A percentile compares a stretch with the other conserved stretches of the same genome.
Conservation (phyloP, 1,140 invertebrate species). For the Lucilia sericata region DNA sequence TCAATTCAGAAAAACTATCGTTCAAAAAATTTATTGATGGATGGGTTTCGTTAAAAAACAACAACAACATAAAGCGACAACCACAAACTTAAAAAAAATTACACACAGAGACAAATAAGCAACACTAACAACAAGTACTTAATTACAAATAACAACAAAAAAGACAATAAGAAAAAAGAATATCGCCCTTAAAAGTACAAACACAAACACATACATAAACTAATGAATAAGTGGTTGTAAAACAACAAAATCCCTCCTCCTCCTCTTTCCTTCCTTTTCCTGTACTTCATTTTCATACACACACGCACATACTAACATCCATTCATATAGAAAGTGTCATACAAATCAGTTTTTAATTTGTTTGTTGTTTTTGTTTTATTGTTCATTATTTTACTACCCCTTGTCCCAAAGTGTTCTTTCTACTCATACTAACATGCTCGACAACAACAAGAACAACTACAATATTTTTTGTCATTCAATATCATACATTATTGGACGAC, state of each 20-base stretch:
- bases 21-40: constrained; percentile 22
- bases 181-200: constrained; percentile 20
- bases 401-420: background rate
- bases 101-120: background rate
- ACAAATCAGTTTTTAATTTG: constrained; percentile 34
- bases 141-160: constrained; percentile 29
- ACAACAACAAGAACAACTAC: background rate
- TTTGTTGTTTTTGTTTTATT: background rate
- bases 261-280: background rate
- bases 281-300: background rate
- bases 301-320: background rate
- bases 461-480: constrained; percentile 22
- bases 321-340: constrained; percentile 16
- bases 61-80: constrained; percentile 25
- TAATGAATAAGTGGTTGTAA: background rate
- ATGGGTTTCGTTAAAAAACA: background rate
- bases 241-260: constrained; percentile 4
- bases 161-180: constrained; percentile 31
- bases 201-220: constrained; percentile 21
- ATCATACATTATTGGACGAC: constrained; percentile 32
- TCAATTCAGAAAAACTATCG: constrained; percentile 41
- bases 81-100: background rate
- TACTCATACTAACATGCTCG: background rate
- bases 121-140: background rate
- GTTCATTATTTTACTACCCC: background rate